Evolutionary conservation across 2,888 invertebrate species (phyloP), one percentile per base, ranked within the genome.

Genomic region (Drosophila subquinaria): DNA sequence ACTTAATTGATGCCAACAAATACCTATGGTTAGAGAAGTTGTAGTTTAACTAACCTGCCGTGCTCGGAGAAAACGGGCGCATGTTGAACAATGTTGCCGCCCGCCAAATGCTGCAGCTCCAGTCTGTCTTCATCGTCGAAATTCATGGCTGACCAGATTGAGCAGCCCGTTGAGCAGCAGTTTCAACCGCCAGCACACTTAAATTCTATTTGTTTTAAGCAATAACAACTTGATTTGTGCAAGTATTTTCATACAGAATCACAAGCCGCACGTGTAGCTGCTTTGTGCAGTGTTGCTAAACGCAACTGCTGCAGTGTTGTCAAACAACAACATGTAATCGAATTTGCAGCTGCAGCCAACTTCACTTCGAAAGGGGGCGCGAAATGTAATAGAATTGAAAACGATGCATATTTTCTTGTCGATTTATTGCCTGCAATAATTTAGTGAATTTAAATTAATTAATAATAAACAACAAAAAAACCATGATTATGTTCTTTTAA

Each of bases 21-120:
- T 33, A 2, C 2, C 55, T 11, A n/a, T 35, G 23, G 6, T 40
- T 60, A 33, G 33, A 33, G 33, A 38, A 11, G 9, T 36, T 57
- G 47, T 27, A 63, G 94, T 95, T 93, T 27, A 63, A 94, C 95
- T 93, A 93, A 95, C 95, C 94, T 94, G 90, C 94, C 94, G 91
- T 95, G 94, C 5, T 91, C 88, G 4, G 95, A 95, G 93, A 95
- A 95, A 57, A 95, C 81, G 3, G 95, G 95, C n/a, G 94, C 93
- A 82, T 94, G 93, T 73, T 94, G 92, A 17, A 95, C 93, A 73
- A 95, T 94, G 84, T 94, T 94, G 51, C 95, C 95, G 68, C 96
- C 95, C 33, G 95, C 95, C 91, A 94, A 94, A 88, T 94, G 93
- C 86, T 94, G 93, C 17, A 95, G 91, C 76, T 94, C 89, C 69